Base-by-base conservation (phyloP, 2,888 invertebrate species). In the Tanypteryx hageni region DNA sequence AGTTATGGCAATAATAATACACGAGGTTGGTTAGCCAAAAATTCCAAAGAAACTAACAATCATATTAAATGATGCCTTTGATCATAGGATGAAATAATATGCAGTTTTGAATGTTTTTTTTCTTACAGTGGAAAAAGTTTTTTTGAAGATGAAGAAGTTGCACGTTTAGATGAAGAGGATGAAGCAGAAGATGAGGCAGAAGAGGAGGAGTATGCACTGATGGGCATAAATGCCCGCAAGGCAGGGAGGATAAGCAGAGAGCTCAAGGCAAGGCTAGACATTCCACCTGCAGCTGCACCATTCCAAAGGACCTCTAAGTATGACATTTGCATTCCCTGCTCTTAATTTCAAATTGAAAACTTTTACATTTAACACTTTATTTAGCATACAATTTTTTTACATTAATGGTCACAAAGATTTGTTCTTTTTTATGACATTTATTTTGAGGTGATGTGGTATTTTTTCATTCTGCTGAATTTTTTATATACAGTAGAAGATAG, bases 251-350 rank as follows among this genome's bases (percentile, higher is more conserved):
- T 93, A 92, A 93, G 93, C 89, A 92, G 93, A 11, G 94, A 95
- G 58, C 94, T 95, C 5, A 95, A 95, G 93, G 94, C 96, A 5
- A 95, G 96, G 92, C 94, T 96, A 27, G 96, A 96, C 93, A 94
- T 95, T 0, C 94, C 94, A 27, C 94, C 95, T 16, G 93, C 92
- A 89, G 93, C 94, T 44, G 61, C 89, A 64, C 89, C 89, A 44
- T 89, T 89, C 89, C 89, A 89, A 89, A 89, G 89, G 64, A 61
- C 89, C 18, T 61, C 89, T 64, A 89, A 68, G 89, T 89, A 89
- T 89, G 89, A 76, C 14, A 76, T 22, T 68, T 13, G 22, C 10
- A 44, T 5, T 44, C 5, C 44, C 44, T 44, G n/a, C n/a, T 44
- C 5, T 44, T 44, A 44, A 5, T 44, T 44, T 44, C 44, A 44